These are phyloP conservation scores for Drosophila macrothrix DNA, from an alignment of 2,888 invertebrate genomes.

Conservation along the genomic window DNA sequence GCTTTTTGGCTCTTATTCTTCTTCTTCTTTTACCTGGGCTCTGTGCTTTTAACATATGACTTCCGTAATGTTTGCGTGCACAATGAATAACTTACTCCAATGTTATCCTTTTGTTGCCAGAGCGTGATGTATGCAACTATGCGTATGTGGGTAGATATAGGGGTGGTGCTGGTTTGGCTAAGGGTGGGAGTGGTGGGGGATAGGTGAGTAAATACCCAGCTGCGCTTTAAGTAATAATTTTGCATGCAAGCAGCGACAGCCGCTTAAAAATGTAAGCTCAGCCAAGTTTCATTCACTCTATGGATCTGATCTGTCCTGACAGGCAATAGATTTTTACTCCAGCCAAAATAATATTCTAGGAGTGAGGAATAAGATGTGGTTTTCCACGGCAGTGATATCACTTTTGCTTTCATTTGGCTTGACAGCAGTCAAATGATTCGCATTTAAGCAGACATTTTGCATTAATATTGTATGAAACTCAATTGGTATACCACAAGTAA, in stretches of 20 bases:
- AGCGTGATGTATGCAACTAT: constrained; percentile 60
- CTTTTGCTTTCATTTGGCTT: not conserved
- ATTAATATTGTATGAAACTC: not conserved
- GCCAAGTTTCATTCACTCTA: constrained; percentile 55
- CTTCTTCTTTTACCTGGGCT: constrained; percentile 55
- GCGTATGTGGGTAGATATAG: constrained; percentile 25
- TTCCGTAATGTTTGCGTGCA: constrained; percentile 82
- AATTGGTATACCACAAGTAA: not conserved
- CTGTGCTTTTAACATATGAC: constrained; percentile 79
- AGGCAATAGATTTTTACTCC: not conserved
- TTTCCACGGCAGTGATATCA: not conserved
- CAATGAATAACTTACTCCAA: constrained; percentile 81
- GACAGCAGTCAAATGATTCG: not conserved
- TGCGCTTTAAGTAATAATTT: constrained; percentile 81
- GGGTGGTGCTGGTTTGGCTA: not conserved
- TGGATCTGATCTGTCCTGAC: constrained; percentile 27
- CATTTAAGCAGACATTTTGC: constrained; percentile 7
- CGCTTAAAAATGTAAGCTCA: constrained; percentile 75
- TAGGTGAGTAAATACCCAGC: constrained; percentile 55
- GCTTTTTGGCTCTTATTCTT: constrained; percentile 36
- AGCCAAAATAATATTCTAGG: not conserved
- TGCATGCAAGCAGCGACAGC: constrained; percentile 77
- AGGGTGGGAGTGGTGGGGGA: not conserved
- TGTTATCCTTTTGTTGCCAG: constrained; percentile 79
- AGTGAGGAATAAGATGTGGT: not conserved